A percentile compares a stretch with the other conserved stretches of the same genome.
Evolutionary conservation across 2,797 vertebrate genomes (phyloP).

Genomic region (Decapterus maruadsi): DNA sequence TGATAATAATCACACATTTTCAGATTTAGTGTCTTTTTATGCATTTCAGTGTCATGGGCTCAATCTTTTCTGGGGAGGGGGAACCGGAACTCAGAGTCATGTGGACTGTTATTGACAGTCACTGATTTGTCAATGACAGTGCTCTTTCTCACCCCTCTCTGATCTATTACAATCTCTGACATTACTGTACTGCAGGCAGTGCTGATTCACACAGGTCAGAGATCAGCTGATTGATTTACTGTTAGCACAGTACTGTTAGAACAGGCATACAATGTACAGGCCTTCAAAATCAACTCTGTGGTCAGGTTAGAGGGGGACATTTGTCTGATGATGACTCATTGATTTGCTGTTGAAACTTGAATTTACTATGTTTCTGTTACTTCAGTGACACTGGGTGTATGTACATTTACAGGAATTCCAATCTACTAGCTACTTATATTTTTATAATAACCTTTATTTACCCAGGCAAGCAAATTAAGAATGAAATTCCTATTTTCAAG

Average conservation of each 20-base stretch:
- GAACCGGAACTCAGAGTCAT: conserved; percentile 43
- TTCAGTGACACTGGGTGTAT: too few relatives aligned
- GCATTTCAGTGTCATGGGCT: background rate
- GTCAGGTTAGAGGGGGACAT: conserved; percentile 7
- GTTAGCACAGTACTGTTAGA: background rate
- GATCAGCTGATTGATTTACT: conserved; percentile 51
- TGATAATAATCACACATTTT: background rate
- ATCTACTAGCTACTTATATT: too few relatives aligned
- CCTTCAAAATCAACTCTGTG: conserved; percentile 11
- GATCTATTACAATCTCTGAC: conserved; percentile 56
- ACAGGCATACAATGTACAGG: conserved; percentile 2
- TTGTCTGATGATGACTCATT: background rate
- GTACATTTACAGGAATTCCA: too few relatives aligned
- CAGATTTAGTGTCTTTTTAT: background rate
- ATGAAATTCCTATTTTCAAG: too few relatives aligned
- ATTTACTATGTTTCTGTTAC: too few relatives aligned
- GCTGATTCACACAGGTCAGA: conserved; percentile 42
- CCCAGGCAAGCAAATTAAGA: too few relatives aligned
- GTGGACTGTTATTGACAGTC: conserved; percentile 58
- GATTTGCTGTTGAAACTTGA: background rate
- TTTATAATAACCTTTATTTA: too few relatives aligned
- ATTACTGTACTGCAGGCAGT: conserved; percentile 46
- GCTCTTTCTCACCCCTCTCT: conserved; percentile 49
- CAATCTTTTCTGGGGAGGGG: conserved; percentile 18
- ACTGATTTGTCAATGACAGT: conserved; percentile 59